phyloP scores from a whole-genome alignment of 2,797 vertebrate genomes.

The Linurgus olivaceus region DNA sequence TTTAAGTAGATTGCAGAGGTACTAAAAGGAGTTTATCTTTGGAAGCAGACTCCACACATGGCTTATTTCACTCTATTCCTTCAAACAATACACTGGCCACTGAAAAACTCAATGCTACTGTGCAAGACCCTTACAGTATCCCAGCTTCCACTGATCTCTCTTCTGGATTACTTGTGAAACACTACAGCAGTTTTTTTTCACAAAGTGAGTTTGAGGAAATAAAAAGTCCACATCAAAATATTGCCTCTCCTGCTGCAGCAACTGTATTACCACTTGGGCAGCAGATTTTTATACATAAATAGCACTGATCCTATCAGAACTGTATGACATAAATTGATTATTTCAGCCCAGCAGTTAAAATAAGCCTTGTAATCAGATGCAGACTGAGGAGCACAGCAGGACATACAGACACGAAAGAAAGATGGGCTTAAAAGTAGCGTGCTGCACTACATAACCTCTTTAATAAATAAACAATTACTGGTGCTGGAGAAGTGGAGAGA shows the following conservation, averaged over 20 bases:
- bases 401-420: background rate
- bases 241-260: background rate
- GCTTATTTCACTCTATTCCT: background rate
- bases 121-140: background rate
- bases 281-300: background rate
- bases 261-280: background rate
- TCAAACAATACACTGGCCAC: background rate
- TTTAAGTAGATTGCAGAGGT: background rate
- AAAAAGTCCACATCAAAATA: background rate
- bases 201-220: background rate
- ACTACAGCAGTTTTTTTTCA: background rate
- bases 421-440: background rate
- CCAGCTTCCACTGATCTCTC: background rate
- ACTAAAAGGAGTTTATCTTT: background rate
- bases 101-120: background rate
- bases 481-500: background rate
- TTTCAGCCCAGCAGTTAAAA: slow-evolving; percentile 17
- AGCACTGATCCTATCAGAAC: background rate
- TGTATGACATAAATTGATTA: background rate
- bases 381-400: background rate
- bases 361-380: background rate
- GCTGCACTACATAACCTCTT: background rate
- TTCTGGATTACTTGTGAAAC: background rate
- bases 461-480: background rate
- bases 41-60: background rate